Evolutionary conservation across 2,113 vertebrate species (phyloP).

Genomic region (Carassius carassius): DNA sequence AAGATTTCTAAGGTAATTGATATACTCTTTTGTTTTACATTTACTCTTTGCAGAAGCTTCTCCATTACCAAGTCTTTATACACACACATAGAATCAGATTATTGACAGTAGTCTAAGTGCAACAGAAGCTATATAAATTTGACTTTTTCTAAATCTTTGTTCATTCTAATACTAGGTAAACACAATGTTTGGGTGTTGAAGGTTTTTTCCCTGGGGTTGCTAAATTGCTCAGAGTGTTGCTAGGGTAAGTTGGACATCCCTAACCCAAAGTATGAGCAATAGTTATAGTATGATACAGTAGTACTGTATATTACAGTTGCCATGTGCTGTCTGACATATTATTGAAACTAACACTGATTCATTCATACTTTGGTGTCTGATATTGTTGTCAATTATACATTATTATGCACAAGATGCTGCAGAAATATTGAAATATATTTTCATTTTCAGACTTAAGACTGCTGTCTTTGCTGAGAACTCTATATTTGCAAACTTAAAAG

Average conservation of each 20-base stretch:
- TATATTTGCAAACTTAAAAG: background rate
- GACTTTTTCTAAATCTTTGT: background rate
- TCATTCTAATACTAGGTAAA: background rate
- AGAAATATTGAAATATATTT: background rate
- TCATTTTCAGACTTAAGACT: too few relatives aligned
- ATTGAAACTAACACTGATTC: background rate
- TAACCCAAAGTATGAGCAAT: too few relatives aligned
- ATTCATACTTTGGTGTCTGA: background rate
- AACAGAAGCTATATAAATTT: background rate
- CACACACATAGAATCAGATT: background rate
- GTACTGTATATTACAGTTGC: too few relatives aligned
- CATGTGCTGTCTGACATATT: too few relatives aligned
- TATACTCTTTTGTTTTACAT: constrained; percentile 12
- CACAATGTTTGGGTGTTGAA: background rate
- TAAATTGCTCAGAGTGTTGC: too few relatives aligned
- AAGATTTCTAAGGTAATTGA: background rate
- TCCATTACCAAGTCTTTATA: background rate
- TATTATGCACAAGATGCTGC: background rate
- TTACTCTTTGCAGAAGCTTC: background rate
- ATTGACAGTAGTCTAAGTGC: background rate
- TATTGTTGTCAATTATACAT: background rate
- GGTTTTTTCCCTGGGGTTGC: background rate
- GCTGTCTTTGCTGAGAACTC: background rate
- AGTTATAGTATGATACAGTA: too few relatives aligned
- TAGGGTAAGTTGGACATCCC: too few relatives aligned